These are phyloP conservation scores for Oryctolagus cuniculus DNA, from an alignment of 2,113 vertebrate genomes.

Conservation along the genomic window mOryCun1.1 NC_091443.1:3262001-3262500, in stretches of 20 bases:
- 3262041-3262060: slow-evolving; percentile 71
- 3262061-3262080: slow-evolving; percentile 63
- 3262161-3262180: neutral
- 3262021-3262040: slow-evolving; percentile 73
- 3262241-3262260: slow-evolving; percentile 31
- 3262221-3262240: neutral
- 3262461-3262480: neutral
- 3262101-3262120: slow-evolving; percentile 31
- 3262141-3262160: slow-evolving; percentile 41
- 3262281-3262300: neutral
- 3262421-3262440: slow-evolving; percentile 32
- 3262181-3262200: neutral
- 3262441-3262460: slow-evolving; percentile 13
- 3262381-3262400: neutral
- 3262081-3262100: slow-evolving; percentile 85
- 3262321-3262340: slow-evolving; percentile 24
- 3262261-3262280: slow-evolving; percentile 9
- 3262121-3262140: slow-evolving; percentile 39
- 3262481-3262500: neutral
- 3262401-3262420: neutral
- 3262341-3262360: neutral
- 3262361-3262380: slow-evolving; percentile 30
- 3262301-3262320: slow-evolving; percentile 47
- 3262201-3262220: neutral
- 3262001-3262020: slow-evolving; percentile 72